Conservation (phyloP, 2,888 invertebrate species). For the Apodemia mormo region DNA sequence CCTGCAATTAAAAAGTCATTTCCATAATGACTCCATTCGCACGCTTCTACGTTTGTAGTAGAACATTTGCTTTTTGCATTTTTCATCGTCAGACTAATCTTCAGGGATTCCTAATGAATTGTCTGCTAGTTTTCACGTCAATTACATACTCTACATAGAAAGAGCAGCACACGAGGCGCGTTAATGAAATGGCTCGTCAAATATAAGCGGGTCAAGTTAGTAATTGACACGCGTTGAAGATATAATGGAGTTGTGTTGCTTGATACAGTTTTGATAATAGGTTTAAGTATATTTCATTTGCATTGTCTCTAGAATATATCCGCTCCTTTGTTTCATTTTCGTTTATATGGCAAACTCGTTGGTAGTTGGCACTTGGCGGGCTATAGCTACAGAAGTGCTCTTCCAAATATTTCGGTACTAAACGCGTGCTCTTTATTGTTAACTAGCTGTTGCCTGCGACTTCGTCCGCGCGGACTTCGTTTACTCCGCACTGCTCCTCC, state of each 20-base stretch:
- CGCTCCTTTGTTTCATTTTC: too few relatives aligned
- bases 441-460: too few relatives aligned
- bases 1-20: background rate
- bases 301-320: too few relatives aligned
- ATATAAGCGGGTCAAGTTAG: conserved; percentile 1
- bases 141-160: background rate
- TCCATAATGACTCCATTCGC: background rate
- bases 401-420: too few relatives aligned
- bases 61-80: background rate
- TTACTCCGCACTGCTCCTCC: too few relatives aligned
- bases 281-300: too few relatives aligned
- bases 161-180: background rate
- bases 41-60: background rate
- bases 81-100: background rate
- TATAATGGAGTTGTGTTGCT: background rate
- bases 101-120: conserved; percentile 12
- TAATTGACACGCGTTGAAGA: background rate
- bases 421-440: too few relatives aligned
- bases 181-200: conserved; percentile 4
- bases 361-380: too few relatives aligned
- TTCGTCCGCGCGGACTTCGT: too few relatives aligned
- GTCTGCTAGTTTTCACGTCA: background rate
- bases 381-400: too few relatives aligned
- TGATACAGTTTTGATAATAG: too few relatives aligned
- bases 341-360: too few relatives aligned